Percentiles rank a stretch among this genome's conserved stretches.
Evolutionary conservation across 2,888 invertebrate genomes (phyloP).

Genomic region (Emmelina monodactyla): DNA sequence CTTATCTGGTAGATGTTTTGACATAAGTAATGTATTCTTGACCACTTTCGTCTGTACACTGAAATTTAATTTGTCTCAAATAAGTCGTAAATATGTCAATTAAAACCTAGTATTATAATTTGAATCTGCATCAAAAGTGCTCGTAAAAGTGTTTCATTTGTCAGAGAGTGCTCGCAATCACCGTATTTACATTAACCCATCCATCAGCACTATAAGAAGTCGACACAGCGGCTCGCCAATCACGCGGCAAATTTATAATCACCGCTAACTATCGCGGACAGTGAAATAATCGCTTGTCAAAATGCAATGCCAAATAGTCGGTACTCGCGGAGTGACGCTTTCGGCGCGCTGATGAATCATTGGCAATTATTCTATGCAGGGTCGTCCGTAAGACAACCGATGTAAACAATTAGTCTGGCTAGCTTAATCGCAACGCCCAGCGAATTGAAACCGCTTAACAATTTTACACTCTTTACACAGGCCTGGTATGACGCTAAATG

Average conservation of each 20-base stretch:
- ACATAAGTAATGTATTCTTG: too few species aligned
- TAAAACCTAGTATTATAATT: too few species aligned
- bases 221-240: not conserved
- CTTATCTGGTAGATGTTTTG: too few species aligned
- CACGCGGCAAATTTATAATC: conserved; percentile 40
- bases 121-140: too few species aligned
- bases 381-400: conserved; percentile 18
- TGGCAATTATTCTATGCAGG: conserved; percentile 51
- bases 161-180: too few species aligned
- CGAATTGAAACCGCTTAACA: conserved; percentile 17
- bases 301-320: conserved; percentile 50
- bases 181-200: too few species aligned
- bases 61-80: too few species aligned
- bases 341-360: conserved; percentile 49
- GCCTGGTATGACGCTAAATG: conserved; percentile 32
- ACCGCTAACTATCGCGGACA: conserved; percentile 49
- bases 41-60: too few species aligned
- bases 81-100: too few species aligned
- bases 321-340: conserved; percentile 36
- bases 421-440: conserved; percentile 14
- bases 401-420: conserved; percentile 32
- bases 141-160: too few species aligned
- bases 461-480: conserved; percentile 41
- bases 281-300: conserved; percentile 58
- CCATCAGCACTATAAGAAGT: too few species aligned